A percentile compares a stretch with the other conserved stretches of the same genome.
phyloP scores from a whole-genome alignment of 2,888 invertebrate species.

The Hecatera dysodea region DNA sequence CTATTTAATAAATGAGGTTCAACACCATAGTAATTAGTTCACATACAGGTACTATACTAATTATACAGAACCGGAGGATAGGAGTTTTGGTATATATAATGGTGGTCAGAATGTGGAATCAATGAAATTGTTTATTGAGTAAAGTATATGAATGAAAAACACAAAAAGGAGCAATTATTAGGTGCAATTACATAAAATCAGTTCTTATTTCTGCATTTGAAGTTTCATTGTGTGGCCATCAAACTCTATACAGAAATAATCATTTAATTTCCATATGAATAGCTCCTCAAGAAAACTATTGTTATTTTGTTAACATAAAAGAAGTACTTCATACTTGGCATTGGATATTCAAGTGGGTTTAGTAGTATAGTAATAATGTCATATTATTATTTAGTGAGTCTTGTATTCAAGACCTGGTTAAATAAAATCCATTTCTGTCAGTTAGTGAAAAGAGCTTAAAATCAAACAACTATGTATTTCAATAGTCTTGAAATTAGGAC shows the following conservation, averaged over 20 bases:
- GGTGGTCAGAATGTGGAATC: neutral
- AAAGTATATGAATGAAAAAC: neutral
- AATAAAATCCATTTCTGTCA: no score
- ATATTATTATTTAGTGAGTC: neutral
- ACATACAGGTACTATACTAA: no score
- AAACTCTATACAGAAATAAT: slow-evolving; percentile 34
- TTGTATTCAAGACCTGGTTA: neutral
- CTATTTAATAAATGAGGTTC: no score
- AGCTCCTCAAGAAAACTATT: slow-evolving; percentile 27
- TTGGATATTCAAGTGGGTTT: neutral
- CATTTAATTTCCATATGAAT: slow-evolving; percentile 55
- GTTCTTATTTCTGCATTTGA: neutral
- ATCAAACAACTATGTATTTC: neutral
- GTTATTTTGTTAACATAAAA: slow-evolving; percentile 27
- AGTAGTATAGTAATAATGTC: neutral
- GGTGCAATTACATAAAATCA: slow-evolving; percentile 1
- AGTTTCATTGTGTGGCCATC: slow-evolving; percentile 11
- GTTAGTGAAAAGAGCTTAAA: neutral
- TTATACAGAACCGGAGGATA: no score
- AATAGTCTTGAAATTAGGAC: neutral
- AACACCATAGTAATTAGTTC: no score
- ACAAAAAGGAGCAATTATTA: neutral
- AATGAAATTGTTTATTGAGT: neutral
- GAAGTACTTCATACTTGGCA: slow-evolving; percentile 10
- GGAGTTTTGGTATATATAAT: neutral